Evolutionary conservation across 1,140 invertebrate genomes (phyloP).

Genomic region (Pseudomyrmex dendroicus): DNA sequence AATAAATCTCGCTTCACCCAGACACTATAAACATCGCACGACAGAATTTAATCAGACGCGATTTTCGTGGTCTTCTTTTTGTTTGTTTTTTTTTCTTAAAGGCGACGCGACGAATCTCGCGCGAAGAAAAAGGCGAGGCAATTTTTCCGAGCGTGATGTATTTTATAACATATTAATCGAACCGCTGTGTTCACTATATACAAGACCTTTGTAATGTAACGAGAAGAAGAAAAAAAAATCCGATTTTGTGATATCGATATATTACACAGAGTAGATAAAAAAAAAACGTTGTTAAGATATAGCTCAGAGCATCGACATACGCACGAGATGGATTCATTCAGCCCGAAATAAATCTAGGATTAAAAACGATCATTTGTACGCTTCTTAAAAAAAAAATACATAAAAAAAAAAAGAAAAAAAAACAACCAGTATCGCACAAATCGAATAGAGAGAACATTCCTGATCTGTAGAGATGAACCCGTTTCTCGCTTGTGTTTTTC

Average conservation of each 20-base stretch:
- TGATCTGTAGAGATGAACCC: not conserved
- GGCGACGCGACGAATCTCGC: no score
- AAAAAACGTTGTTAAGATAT: not conserved
- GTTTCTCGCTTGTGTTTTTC: not conserved
- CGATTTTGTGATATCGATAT: slow-evolving; percentile 8
- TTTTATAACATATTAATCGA: not conserved
- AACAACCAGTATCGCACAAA: not conserved
- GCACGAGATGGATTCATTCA: not conserved
- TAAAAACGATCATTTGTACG: not conserved
- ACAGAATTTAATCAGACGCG: no score
- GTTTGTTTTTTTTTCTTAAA: no score
- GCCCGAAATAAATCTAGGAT: not conserved
- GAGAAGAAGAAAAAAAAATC: not conserved
- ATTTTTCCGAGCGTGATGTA: not conserved
- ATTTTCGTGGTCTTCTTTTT: no score
- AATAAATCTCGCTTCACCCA: not conserved
- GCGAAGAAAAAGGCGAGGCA: no score
- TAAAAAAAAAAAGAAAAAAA: no score
- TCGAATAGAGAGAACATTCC: not conserved
- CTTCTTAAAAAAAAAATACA: not conserved
- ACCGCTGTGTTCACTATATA: slow-evolving; percentile 10
- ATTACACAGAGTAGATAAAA: not conserved
- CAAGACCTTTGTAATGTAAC: not conserved
- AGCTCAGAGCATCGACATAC: not conserved
- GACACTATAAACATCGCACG: no score